Evolutionary conservation across 2,888 invertebrate species (phyloP), one percentile per base, ranked within the genome.

Genomic region (Scelioninae gen. 1): DNA sequence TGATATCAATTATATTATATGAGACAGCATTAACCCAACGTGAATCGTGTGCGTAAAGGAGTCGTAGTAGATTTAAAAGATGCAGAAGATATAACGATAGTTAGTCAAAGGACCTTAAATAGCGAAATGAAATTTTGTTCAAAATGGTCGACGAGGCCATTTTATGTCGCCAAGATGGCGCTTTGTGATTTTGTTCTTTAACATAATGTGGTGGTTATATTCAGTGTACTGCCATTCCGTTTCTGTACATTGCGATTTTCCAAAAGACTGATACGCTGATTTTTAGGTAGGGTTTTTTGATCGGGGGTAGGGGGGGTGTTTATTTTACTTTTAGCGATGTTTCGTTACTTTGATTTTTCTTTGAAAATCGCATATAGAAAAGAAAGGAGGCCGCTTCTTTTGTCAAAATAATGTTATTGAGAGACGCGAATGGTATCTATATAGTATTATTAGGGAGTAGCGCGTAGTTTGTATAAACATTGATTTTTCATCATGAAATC

Each of bases 381-480:
- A n/a, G n/a, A 74, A 40, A 38, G 66, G 53, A 40, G 72, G 32
- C 13, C 47, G 53, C 53, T 53, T 45, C 47, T 63, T 45, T 63
- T 31, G 13, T 38, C 34, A 63, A n/a, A n/a, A 66, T 45, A 74
- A 65, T 10, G 49, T 47, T 32, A 65, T 45, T 38, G 74, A 82
- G 71, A 83, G 72, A 82, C 75, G 82, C 83, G 85, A 85, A 83
- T 86, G 87, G 86, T 89, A 89, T 90, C 89, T 91, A 91, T 88
- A 91, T 92, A 92, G 91, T 92, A 92, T 92, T 92, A 92, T 87
- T 92, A 92, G 92, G 87, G 88, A 89, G 88, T 92, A 92, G 91
- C 88, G 88, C 86, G 88, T 92, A 92, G 92, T 88, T 86, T 91
- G 91, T 92, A 90, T 89, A 90, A 77, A 90, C 87, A 87, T 89